Evolutionary conservation across 2,888 invertebrate genomes (phyloP).

Genomic region (Drosophila suboccidentalis): DNA sequence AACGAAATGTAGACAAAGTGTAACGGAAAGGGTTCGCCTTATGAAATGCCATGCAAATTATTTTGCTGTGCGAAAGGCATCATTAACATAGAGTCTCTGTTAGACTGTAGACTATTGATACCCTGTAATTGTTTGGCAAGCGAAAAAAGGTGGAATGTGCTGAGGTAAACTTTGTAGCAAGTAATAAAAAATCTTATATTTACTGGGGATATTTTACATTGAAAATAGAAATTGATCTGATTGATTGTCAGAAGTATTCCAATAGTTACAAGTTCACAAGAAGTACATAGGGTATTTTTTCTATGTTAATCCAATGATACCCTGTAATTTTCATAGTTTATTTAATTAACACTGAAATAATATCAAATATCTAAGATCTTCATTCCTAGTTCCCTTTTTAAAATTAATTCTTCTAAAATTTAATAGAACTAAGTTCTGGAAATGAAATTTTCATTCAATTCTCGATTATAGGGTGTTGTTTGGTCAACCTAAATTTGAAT

Average conservation of each 20-base stretch:
- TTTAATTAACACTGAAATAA: too few species aligned
- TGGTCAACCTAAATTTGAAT: not conserved
- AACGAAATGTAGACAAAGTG: conserved; percentile 40
- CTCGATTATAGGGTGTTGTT: conserved; percentile 14
- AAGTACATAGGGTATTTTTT: too few species aligned
- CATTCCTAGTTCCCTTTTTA: too few species aligned
- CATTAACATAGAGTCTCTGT: conserved; percentile 53
- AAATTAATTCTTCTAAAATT: not conserved
- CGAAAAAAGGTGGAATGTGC: not conserved
- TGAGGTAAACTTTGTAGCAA: too few species aligned
- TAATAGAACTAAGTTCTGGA: not conserved
- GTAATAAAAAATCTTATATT: too few species aligned
- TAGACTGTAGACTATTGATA: conserved; percentile 32
- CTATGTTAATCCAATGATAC: not conserved
- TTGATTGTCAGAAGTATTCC: too few species aligned
- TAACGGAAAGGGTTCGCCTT: conserved; percentile 41
- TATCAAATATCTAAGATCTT: too few species aligned
- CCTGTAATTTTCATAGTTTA: not conserved
- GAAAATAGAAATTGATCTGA: too few species aligned
- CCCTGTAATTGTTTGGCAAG: conserved; percentile 22
- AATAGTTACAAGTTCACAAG: too few species aligned
- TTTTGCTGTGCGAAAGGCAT: conserved; percentile 65
- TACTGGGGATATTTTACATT: not conserved
- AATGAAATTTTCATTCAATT: not conserved
- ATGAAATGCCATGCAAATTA: conserved; percentile 58